phyloP scores from a whole-genome alignment of 2,888 invertebrate species.

The Epicampocera succincta region DNA sequence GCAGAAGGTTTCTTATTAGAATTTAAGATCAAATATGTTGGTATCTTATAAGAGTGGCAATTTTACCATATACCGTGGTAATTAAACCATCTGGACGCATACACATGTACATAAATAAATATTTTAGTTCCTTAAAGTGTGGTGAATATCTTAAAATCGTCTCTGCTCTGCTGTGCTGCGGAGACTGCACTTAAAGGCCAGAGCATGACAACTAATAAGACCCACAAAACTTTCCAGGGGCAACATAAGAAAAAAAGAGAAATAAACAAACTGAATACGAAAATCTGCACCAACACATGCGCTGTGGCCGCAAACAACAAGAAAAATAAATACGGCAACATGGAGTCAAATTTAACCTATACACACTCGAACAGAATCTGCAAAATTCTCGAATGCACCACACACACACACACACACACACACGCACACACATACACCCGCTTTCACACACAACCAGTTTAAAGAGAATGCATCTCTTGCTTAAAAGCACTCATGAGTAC shows the following conservation, averaged over 20 bases:
- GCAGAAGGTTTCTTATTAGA: constrained; percentile 12
- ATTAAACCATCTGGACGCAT: background rate
- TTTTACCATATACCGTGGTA: background rate
- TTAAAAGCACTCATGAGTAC: background rate
- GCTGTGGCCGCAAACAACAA: background rate
- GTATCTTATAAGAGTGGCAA: background rate
- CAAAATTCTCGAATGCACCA: constrained; percentile 26
- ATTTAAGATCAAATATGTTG: background rate
- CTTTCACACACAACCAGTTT: background rate
- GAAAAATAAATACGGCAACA: constrained; percentile 29
- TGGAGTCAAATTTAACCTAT: constrained; percentile 33
- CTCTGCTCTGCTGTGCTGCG: constrained; percentile 19
- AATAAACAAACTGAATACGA: constrained; percentile 14
- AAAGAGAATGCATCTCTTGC: constrained; percentile 13
- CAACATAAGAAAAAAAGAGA: constrained; percentile 46
- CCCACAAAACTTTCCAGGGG: background rate
- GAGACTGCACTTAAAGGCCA: constrained; percentile 8
- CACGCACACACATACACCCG: background rate
- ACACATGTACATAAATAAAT: too few relatives aligned
- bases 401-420: background rate
- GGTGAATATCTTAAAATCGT: constrained; percentile 42
- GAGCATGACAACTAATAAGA: constrained; percentile 57
- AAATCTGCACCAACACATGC: constrained; percentile 50
- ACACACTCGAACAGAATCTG: constrained; percentile 52
- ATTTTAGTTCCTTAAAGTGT: constrained; percentile 14